Base-by-base conservation (phyloP, 2,888 invertebrate species). In the Embidobia sp. region DNA sequence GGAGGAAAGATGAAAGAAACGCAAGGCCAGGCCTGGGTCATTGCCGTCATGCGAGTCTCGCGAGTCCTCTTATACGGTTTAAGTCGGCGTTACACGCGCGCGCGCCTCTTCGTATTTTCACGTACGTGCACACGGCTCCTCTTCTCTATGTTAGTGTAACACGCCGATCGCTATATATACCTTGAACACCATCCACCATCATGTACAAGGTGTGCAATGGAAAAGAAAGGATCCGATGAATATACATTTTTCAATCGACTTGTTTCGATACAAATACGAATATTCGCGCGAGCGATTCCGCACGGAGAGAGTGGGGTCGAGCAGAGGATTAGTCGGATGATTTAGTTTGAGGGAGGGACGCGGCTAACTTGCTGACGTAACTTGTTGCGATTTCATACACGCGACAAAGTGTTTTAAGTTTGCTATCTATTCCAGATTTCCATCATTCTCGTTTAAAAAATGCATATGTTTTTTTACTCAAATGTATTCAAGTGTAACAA, bases 1-100 rank as follows among this genome's bases (percentile, higher is more conserved):
- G 82, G 80, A 82, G 82, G 82, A 83, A 85, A 85, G 84, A 85
- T 81, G 85, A 87, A 84, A 85, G 84, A 85, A 84, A 85, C 80
- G 85, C 85, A 85, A 86, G 75, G 75, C 75, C 75, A 75, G 80
- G 80, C 83, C 79, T 85, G 84, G 86, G 86, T 87, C 87, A 87
- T 86, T 87, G 87, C 86, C 87, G 86, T 83, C 83, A 79, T 80
- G 80, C 81, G 76, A 77, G 79, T 70, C 78, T 76, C 74, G 70
- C 75, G 63, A 78, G 66, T 79, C 78, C 66, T 78, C 78, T 78
- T 70, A 78, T 72, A 75, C 75, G 51, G 74, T 70, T 64, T 64
- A 61, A 70, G 70, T 66, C 55, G 26, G 46, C 42, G 46, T 48
- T 44, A 66, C 51, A 61, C 67, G 42, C 51, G 31, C 64, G 59